Percentiles rank a stretch among this genome's conserved stretches.
Conservation (phyloP, 2,113 vertebrate species). For the Erinaceus europaeus region DNA sequence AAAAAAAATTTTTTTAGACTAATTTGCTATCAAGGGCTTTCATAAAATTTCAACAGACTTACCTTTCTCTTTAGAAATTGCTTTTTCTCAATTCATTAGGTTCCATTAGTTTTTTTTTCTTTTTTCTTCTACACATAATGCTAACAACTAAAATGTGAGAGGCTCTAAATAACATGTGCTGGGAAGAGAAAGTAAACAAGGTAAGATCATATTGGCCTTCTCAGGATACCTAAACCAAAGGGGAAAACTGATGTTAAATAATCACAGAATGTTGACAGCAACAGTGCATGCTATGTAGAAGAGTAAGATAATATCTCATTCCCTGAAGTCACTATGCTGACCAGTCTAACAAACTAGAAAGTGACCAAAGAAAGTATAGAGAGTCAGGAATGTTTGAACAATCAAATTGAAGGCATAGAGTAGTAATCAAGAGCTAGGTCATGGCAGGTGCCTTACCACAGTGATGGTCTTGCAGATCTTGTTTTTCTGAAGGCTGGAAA, state of each 20-base stretch:
- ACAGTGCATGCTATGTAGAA: no score
- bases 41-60: background rate
- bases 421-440: no score
- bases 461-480: no score
- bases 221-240: background rate
- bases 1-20: background rate
- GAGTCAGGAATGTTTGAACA: no score
- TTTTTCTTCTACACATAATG: background rate
- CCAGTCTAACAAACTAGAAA: no score
- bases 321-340: no score
- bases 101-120: background rate
- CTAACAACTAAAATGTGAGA: background rate
- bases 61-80: background rate
- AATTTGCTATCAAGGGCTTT: background rate
- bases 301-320: no score
- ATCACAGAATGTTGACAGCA: no score
- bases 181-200: background rate
- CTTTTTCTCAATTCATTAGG: background rate
- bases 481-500: no score
- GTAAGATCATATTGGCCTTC: background rate
- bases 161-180: background rate
- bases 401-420: no score
- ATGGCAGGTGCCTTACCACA: no score
- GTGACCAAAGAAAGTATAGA: no score
- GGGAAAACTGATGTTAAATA: background rate